Evolutionary conservation across 2,113 vertebrate species (phyloP).

Genomic region (Collichthys lucidus): DNA sequence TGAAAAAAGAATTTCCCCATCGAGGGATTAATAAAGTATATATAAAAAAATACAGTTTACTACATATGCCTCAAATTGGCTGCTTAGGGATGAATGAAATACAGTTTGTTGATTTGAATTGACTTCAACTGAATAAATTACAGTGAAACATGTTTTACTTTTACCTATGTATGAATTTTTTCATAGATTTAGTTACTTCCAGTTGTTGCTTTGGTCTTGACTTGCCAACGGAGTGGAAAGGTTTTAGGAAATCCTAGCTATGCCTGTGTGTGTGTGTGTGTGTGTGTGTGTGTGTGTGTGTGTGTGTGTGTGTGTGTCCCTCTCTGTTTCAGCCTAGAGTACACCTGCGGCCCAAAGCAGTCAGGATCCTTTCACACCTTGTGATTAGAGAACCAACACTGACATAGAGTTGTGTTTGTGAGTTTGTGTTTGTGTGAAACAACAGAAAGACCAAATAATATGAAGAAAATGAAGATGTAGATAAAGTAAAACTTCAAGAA

Average conservation of each 20-base stretch:
- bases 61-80: background rate
- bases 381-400: slow-evolving; percentile 31
- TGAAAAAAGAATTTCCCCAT: too few species aligned
- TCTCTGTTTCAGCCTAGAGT: background rate
- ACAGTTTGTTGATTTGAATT: background rate
- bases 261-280: background rate
- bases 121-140: background rate
- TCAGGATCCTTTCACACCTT: slow-evolving; percentile 42
- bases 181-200: background rate
- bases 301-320: background rate
- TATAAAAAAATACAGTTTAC: background rate
- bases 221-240: background rate
- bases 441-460: background rate
- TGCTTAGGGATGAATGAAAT: background rate
- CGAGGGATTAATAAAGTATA: too few species aligned
- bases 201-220: background rate
- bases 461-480: background rate
- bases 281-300: background rate
- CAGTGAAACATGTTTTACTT: background rate
- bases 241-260: background rate
- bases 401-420: slow-evolving; percentile 8
- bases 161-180: background rate
- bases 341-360: background rate
- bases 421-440: background rate
- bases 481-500: background rate